A percentile compares a stretch with the other conserved stretches of the same genome.
Conservation (phyloP, 1,140 invertebrate species). For the Lordiphosa stackelbergi region DNA sequence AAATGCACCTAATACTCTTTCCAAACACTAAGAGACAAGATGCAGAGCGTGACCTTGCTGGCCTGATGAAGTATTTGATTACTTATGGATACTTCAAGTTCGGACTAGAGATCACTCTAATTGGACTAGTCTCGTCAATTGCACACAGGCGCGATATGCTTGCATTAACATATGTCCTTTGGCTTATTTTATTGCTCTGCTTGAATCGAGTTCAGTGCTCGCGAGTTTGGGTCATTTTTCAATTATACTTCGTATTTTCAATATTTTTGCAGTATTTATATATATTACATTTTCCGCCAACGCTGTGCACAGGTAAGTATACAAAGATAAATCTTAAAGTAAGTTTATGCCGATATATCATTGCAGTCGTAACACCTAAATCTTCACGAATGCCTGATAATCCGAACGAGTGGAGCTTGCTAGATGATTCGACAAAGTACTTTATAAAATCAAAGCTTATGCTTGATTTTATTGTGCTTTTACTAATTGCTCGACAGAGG, state of each 20-base stretch:
- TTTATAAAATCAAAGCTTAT: slow-evolving; percentile 83
- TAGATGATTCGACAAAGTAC: slow-evolving; percentile 7
- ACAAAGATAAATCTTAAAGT: not conserved
- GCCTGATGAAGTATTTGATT: slow-evolving; percentile 90
- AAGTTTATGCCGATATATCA: not conserved
- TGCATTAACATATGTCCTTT: slow-evolving; percentile 90
- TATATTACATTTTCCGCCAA: slow-evolving; percentile 91
- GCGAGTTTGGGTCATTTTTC: slow-evolving; percentile 91
- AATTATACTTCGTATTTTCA: slow-evolving; percentile 86
- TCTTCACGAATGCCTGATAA: not conserved
- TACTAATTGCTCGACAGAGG: slow-evolving; percentile 92
- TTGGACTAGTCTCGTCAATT: slow-evolving; percentile 90
- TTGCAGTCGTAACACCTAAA: not conserved
- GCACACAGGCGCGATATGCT: slow-evolving; percentile 93
- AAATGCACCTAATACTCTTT: slow-evolving; percentile 87
- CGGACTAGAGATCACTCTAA: slow-evolving; percentile 93
- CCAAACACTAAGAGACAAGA: slow-evolving; percentile 86
- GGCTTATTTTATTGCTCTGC: slow-evolving; percentile 88
- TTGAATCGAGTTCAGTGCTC: slow-evolving; percentile 82
- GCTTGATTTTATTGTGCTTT: slow-evolving; percentile 93
- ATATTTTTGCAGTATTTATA: slow-evolving; percentile 93
- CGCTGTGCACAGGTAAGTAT: slow-evolving; percentile 83
- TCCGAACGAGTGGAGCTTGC: slow-evolving; percentile 8
- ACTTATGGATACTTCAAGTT: slow-evolving; percentile 97
- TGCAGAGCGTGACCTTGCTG: slow-evolving; percentile 88